phyloP scores from a whole-genome alignment of 2,888 invertebrate genomes.

The Trisateles emortualis region DNA sequence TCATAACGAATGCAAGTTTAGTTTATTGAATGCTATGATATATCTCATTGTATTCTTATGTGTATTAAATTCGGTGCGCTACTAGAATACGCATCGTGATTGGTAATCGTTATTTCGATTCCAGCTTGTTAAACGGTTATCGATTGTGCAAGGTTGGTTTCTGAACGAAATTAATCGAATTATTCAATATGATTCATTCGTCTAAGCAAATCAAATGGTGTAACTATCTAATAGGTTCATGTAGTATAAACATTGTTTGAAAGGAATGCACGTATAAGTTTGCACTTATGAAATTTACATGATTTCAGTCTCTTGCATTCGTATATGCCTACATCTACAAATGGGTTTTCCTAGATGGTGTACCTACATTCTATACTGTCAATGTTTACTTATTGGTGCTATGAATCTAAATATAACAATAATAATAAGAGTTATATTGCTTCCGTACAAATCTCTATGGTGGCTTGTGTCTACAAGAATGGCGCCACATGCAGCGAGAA shows the following conservation, averaged over 20 bases:
- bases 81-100: constrained; percentile 38
- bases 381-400: too few species aligned
- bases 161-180: constrained; percentile 1
- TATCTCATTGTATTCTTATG: constrained; percentile 32
- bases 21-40: constrained; percentile 43
- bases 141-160: constrained; percentile 14
- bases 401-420: too few species aligned
- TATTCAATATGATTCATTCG: background rate
- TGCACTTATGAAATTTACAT: too few species aligned
- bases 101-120: constrained; percentile 31
- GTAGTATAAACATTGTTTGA: background rate
- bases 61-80: constrained; percentile 32
- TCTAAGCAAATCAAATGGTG: background rate
- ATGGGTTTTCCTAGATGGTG: too few species aligned
- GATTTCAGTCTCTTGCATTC: too few species aligned
- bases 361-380: too few species aligned
- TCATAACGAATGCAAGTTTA: constrained; percentile 58
- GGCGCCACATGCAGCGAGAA: too few species aligned
- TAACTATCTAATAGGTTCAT: background rate
- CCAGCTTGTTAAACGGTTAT: background rate
- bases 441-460: too few species aligned
- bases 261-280: too few species aligned
- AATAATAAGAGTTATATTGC: too few species aligned
- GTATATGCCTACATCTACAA: too few species aligned
- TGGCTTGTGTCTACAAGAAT: too few species aligned